phyloP scores from a whole-genome alignment of 1,140 invertebrate species.

The Ceratoteleas bidentatus region DNA sequence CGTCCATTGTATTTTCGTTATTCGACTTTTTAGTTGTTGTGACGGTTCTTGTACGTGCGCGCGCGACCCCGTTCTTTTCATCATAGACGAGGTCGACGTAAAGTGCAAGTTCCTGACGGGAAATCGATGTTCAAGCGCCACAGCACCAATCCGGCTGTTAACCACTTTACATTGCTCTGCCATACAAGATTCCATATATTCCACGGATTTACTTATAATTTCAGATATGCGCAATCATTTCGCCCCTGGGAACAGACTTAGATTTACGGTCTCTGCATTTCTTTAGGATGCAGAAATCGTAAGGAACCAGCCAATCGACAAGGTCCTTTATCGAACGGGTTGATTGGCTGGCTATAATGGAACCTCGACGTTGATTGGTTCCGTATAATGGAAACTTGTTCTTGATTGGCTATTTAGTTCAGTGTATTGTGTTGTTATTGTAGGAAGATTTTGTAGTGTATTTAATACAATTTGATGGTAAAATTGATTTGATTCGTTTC shows the following conservation, averaged over 20 bases:
- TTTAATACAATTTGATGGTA: too few species aligned
- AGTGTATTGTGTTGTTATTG: too few species aligned
- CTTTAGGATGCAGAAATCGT: too few species aligned
- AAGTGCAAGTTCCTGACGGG: conserved; percentile 73
- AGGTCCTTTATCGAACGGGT: too few species aligned
- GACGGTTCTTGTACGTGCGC: conserved; percentile 41
- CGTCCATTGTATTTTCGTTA: conserved; percentile 22
- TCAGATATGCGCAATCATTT: neutral
- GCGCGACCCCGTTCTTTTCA: conserved; percentile 54
- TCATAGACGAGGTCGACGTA: conserved; percentile 67
- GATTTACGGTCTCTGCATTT: too few species aligned
- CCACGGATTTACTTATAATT: conserved; percentile 25
- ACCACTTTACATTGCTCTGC: conserved; percentile 55
- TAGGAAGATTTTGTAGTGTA: too few species aligned
- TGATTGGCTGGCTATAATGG: too few species aligned
- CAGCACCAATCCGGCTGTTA: conserved; percentile 66
- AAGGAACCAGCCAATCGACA: too few species aligned
- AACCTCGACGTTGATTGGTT: too few species aligned
- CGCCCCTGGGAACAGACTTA: neutral
- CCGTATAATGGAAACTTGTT: too few species aligned
- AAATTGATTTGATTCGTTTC: too few species aligned
- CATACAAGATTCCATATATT: conserved; percentile 46
- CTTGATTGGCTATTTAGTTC: too few species aligned
- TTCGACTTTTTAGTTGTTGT: conserved; percentile 40
- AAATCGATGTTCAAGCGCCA: conserved; percentile 74